These are phyloP conservation scores for Anguilla anguilla DNA, from an alignment of 2,797 vertebrate species.

Conservation along the genomic window DNA sequence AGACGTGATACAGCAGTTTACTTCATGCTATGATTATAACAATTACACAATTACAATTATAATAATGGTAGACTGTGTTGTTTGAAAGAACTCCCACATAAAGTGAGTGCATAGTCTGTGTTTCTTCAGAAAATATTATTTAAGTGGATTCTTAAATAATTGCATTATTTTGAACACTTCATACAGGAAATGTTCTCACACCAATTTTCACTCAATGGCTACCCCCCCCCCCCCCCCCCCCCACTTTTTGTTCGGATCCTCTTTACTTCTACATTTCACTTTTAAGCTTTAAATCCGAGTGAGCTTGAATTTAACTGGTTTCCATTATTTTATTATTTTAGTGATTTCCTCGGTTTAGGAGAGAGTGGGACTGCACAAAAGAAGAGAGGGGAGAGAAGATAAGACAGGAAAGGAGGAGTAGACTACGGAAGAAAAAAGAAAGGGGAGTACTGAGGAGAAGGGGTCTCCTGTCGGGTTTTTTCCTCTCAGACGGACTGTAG, in stretches of 20 bases:
- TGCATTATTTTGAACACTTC: not conserved
- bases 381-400: constrained; percentile 34
- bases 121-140: not conserved
- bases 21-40: not conserved
- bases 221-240: too few relatives aligned
- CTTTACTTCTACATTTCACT: not conserved
- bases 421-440: constrained; percentile 50
- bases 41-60: not conserved
- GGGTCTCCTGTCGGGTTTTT: constrained; percentile 48
- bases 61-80: too few relatives aligned
- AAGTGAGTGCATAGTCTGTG: not conserved
- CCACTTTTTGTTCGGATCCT: not conserved
- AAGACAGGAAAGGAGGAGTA: constrained; percentile 28
- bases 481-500: constrained; percentile 45
- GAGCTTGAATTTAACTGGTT: not conserved
- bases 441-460: not conserved
- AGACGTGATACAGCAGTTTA: not conserved
- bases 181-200: not conserved
- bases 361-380: constrained; percentile 6
- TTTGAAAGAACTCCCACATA: too few relatives aligned
- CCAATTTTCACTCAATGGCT: not conserved
- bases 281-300: not conserved
- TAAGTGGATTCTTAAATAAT: not conserved
- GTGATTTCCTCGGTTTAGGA: constrained; percentile 31
- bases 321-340: not conserved